Evolutionary conservation across 2,888 invertebrate genomes (phyloP).

Genomic region (Dexiosoma caninum): DNA sequence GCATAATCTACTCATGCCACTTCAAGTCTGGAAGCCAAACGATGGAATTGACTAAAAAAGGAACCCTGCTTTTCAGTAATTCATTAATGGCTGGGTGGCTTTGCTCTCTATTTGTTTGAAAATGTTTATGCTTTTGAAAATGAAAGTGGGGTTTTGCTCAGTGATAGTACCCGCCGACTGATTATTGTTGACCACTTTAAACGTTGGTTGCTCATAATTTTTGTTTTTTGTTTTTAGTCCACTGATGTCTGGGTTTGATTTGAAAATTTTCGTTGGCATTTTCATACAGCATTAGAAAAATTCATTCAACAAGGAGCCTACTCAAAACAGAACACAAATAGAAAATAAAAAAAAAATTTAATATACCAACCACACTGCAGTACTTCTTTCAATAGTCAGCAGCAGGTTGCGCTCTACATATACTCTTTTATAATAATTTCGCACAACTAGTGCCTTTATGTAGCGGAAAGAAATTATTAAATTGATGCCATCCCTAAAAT

Average conservation of each 20-base stretch:
- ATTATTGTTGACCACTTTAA: slow-evolving; percentile 49
- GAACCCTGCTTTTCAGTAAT: slow-evolving; percentile 51
- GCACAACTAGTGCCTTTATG: slow-evolving; percentile 1
- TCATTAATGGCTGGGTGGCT: slow-evolving; percentile 54
- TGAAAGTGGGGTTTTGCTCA: slow-evolving; percentile 50
- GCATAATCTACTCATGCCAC: slow-evolving; percentile 55
- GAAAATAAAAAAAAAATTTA: slow-evolving; percentile 22
- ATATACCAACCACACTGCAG: slow-evolving; percentile 36
- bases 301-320: slow-evolving; percentile 38
- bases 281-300: not conserved
- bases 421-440: no score
- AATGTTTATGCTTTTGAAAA: slow-evolving; percentile 35
- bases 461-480: slow-evolving; percentile 3
- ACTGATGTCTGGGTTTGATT: not conserved
- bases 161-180: slow-evolving; percentile 29
- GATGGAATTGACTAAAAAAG: slow-evolving; percentile 48
- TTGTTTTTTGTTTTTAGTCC: slow-evolving; percentile 4
- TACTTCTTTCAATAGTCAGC: slow-evolving; percentile 14
- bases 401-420: slow-evolving; percentile 8
- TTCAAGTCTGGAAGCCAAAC: slow-evolving; percentile 39
- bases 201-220: slow-evolving; percentile 27
- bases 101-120: slow-evolving; percentile 1
- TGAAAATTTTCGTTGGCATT: slow-evolving; percentile 4
- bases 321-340: slow-evolving; percentile 3
- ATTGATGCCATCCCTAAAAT: not conserved